These are phyloP conservation scores for Hippopotamus amphibius DNA, from an alignment of 2,113 vertebrate species.

Conservation along the genomic window DNA sequence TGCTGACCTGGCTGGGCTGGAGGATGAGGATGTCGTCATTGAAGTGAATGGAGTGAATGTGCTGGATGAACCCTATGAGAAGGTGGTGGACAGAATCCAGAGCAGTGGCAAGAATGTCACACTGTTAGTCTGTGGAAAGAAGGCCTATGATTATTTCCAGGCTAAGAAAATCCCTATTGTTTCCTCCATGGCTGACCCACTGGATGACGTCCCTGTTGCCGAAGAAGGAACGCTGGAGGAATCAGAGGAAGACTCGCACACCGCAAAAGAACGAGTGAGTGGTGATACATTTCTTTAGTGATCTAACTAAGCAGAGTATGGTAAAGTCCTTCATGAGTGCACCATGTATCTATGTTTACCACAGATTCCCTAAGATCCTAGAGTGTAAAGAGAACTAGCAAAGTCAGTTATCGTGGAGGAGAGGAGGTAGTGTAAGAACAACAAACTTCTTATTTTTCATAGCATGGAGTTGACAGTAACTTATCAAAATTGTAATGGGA, in stretches of 20 bases:
- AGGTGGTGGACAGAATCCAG: slow-evolving; percentile 90
- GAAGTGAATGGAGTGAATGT: slow-evolving; percentile 94
- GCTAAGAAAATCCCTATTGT: slow-evolving; percentile 88
- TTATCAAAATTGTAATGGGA: slow-evolving; percentile 37
- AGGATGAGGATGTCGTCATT: slow-evolving; percentile 91
- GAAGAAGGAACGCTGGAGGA: slow-evolving; percentile 48
- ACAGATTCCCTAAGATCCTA: not conserved
- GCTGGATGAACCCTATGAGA: slow-evolving; percentile 88
- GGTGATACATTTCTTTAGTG: not conserved
- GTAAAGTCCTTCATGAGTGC: not conserved
- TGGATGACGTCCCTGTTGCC: slow-evolving; percentile 26
- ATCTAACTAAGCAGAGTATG: not conserved
- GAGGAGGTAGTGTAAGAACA: not conserved
- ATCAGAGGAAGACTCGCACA: slow-evolving; percentile 39
- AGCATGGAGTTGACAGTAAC: not conserved
- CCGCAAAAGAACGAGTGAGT: slow-evolving; percentile 84
- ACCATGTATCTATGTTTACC: not conserved
- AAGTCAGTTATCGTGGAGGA: not conserved
- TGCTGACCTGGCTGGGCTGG: slow-evolving; percentile 90
- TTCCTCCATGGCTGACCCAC: slow-evolving; percentile 83
- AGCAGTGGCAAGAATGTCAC: slow-evolving; percentile 86
- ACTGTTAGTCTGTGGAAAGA: slow-evolving; percentile 90
- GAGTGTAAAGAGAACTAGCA: not conserved
- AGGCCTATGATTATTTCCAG: slow-evolving; percentile 89
- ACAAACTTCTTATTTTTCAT: not conserved